Percentiles rank a stretch among this genome's conserved stretches.
Evolutionary conservation across 53 echinoderm and acorn worm genomes (phyloP).

Genomic region (Paelopatides confundens): DNA sequence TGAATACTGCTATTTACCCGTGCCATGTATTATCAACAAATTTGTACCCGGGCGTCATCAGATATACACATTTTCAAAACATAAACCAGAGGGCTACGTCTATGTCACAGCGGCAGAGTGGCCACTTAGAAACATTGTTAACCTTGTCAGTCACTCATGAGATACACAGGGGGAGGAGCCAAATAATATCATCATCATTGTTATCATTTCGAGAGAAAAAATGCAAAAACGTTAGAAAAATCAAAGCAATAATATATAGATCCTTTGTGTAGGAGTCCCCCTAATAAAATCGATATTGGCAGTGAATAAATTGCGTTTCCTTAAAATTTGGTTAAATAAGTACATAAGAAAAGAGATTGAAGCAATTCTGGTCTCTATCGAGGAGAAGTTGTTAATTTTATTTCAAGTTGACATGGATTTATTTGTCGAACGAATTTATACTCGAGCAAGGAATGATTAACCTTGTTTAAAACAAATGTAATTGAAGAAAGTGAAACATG

Average conservation of each 20-base stretch:
- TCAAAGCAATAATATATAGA: too few relatives aligned
- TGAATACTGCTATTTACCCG: not conserved
- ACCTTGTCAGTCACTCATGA: slow-evolving; percentile 20
- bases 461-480: not conserved
- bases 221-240: too few relatives aligned
- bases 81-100: not conserved
- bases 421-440: not conserved
- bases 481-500: not conserved
- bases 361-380: not conserved
- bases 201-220: too few relatives aligned
- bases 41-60: slow-evolving; percentile 7
- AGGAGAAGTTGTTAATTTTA: not conserved
- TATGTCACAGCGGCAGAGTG: not conserved
- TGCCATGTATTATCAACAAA: not conserved
- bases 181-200: not conserved
- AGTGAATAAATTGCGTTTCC: not conserved
- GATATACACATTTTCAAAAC: slow-evolving; percentile 5
- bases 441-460: slow-evolving; percentile 3
- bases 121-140: slow-evolving; percentile 33
- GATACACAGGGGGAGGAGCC: not conserved
- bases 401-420: slow-evolving; percentile 3
- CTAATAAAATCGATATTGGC: not conserved
- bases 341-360: not conserved
- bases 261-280: too few relatives aligned
- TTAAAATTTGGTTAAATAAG: not conserved